Evolutionary conservation across 1,140 invertebrate genomes (phyloP).

Genomic region (Chrysoperla carnea): DNA sequence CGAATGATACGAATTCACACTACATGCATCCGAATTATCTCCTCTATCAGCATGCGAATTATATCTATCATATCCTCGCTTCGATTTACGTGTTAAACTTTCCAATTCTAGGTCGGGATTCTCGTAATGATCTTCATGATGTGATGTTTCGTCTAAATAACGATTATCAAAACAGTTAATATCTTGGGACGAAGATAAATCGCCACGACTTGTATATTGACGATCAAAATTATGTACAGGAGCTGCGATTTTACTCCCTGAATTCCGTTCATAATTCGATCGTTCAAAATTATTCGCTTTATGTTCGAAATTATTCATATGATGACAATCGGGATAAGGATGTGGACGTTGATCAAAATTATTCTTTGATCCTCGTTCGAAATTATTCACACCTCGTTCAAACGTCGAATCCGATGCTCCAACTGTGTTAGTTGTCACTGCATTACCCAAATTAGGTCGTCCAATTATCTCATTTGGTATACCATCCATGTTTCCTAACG

Average conservation of each 20-base stretch:
- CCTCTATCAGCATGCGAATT: slow-evolving; percentile 2
- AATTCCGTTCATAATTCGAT: neutral
- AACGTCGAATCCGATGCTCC: slow-evolving; percentile 21
- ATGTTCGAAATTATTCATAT: neutral
- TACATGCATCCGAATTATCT: neutral
- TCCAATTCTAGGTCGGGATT: slow-evolving; percentile 22
- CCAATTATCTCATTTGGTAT: slow-evolving; percentile 26
- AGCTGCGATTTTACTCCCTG: neutral
- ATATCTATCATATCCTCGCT: slow-evolving; percentile 1
- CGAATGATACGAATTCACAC: neutral
- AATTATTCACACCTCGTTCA: slow-evolving; percentile 26
- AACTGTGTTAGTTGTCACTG: slow-evolving; percentile 23
- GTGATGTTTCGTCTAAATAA: slow-evolving; percentile 1
- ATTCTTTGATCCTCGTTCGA: slow-evolving; percentile 22
- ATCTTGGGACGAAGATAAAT: slow-evolving; percentile 1
- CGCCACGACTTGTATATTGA: slow-evolving; percentile 1
- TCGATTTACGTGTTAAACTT: neutral
- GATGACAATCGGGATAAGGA: slow-evolving; percentile 5
- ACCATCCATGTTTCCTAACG: slow-evolving; percentile 35
- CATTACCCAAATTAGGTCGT: slow-evolving; percentile 24
- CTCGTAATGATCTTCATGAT: slow-evolving; percentile 19
- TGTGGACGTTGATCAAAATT: slow-evolving; percentile 26
- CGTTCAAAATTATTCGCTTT: slow-evolving; percentile 14
- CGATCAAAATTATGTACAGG: neutral
- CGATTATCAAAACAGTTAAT: slow-evolving; percentile 11